phyloP scores from a whole-genome alignment of 2,797 vertebrate genomes.

The Psittacula echo region DNA sequence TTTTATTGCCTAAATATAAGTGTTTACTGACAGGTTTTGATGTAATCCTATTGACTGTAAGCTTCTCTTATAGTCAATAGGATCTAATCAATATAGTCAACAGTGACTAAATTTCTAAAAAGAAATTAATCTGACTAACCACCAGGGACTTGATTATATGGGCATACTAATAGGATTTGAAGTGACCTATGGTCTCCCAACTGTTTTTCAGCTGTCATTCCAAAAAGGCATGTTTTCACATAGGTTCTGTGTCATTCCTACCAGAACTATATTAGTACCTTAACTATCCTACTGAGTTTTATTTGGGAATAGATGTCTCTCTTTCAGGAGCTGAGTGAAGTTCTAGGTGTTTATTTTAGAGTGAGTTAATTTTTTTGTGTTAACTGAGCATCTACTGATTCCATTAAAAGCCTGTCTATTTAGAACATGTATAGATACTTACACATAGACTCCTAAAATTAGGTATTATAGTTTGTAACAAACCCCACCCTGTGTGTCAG shows the following conservation, averaged over 20 bases:
- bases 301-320: neutral
- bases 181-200: neutral
- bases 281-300: neutral
- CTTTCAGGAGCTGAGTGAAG: neutral
- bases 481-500: neutral
- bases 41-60: neutral
- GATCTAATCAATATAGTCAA: neutral
- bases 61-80: neutral
- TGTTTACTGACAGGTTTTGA: neutral
- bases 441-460: neutral
- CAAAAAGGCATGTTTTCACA: neutral
- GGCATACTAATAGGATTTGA: neutral
- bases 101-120: neutral
- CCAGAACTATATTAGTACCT: neutral
- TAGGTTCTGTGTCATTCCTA: neutral
- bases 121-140: neutral
- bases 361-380: neutral
- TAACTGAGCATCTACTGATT: neutral
- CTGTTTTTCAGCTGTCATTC: neutral
- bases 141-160: neutral
- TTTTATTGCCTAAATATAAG: neutral
- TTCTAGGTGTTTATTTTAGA: neutral
- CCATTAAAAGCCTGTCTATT: neutral
- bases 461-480: neutral
- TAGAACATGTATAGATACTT: neutral